Conservation (phyloP, 2,113 vertebrate genomes). For the Amia ocellicauda region DNA sequence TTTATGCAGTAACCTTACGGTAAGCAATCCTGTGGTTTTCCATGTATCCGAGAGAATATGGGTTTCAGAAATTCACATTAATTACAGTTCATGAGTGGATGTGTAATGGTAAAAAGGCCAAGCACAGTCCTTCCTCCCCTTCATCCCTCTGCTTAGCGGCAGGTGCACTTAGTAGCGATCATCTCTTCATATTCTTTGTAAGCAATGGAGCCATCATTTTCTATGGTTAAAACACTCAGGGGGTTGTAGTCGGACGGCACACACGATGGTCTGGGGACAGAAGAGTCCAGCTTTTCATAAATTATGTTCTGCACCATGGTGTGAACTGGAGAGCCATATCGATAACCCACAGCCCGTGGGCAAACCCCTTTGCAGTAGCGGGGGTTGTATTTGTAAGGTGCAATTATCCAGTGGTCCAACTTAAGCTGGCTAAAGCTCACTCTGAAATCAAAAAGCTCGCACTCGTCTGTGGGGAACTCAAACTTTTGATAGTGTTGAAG, state of each 20-base stretch:
- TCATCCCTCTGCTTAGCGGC: conserved; percentile 64
- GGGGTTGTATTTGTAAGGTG: conserved; percentile 85
- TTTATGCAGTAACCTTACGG: background rate
- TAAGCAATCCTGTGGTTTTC: no score
- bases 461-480: conserved; percentile 72
- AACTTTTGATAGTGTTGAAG: conserved; percentile 67
- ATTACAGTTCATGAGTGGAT: conserved; percentile 1
- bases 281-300: conserved; percentile 79
- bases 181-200: conserved; percentile 94
- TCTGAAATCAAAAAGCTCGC: conserved; percentile 82
- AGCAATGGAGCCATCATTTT: conserved; percentile 82
- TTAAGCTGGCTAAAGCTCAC: conserved; percentile 86
- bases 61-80: background rate
- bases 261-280: conserved; percentile 81
- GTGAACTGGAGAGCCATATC: conserved; percentile 86
- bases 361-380: conserved; percentile 89
- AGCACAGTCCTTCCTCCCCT: conserved; percentile 5
- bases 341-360: conserved; percentile 72
- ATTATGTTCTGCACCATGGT: conserved; percentile 92
- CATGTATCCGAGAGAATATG: background rate
- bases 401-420: conserved; percentile 91
- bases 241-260: conserved; percentile 86
- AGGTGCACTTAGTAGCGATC: conserved; percentile 90
- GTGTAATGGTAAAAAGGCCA: conserved; percentile 29
- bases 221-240: conserved; percentile 83